Percentiles rank a stretch among this genome's conserved stretches.
Evolutionary conservation across 2,797 vertebrate species (phyloP).

Genomic region (Takifugu rubripes): DNA sequence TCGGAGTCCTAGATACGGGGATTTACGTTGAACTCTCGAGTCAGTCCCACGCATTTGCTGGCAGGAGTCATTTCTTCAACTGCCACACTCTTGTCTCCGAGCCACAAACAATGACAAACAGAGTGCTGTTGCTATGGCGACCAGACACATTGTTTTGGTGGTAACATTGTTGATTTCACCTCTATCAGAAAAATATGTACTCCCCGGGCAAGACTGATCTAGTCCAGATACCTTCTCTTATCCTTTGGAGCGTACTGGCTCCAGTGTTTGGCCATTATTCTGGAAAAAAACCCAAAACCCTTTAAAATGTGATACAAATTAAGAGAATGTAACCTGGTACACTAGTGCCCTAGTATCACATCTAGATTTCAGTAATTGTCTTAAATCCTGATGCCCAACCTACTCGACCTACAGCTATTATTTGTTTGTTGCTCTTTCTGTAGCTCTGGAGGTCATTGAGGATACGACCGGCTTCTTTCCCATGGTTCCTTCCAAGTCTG

Average conservation of each 20-base stretch:
- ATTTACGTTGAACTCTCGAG: slow-evolving; percentile 15
- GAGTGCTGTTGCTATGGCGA: slow-evolving; percentile 51
- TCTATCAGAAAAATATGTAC: slow-evolving; percentile 33
- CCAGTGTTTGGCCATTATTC: too few relatives aligned
- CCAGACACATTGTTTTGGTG: slow-evolving; percentile 44
- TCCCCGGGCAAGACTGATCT: slow-evolving; percentile 49
- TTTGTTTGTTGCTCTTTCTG: slow-evolving; percentile 2
- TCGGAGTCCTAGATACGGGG: background rate
- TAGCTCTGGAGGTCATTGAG: background rate
- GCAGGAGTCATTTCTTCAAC: slow-evolving; percentile 46
- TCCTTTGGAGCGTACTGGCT: background rate
- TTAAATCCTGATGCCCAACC: background rate
- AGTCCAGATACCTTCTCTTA: slow-evolving; percentile 18
- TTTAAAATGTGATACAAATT: slow-evolving; percentile 25
- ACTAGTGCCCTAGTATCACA: too few relatives aligned
- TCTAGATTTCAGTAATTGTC: too few relatives aligned
- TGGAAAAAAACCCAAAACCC: too few relatives aligned
- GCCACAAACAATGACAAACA: slow-evolving; percentile 70
- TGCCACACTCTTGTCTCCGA: slow-evolving; percentile 61
- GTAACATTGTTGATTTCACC: slow-evolving; percentile 47
- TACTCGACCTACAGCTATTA: background rate
- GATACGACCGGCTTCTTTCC: background rate
- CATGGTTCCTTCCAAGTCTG: background rate
- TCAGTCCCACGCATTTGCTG: slow-evolving; percentile 29
- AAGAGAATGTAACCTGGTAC: background rate